Percentiles rank a stretch among this genome's conserved stretches.
phyloP scores from a whole-genome alignment of 35 echinoderm and acorn worm genomes.

The Lytechinus pictus region DNA sequence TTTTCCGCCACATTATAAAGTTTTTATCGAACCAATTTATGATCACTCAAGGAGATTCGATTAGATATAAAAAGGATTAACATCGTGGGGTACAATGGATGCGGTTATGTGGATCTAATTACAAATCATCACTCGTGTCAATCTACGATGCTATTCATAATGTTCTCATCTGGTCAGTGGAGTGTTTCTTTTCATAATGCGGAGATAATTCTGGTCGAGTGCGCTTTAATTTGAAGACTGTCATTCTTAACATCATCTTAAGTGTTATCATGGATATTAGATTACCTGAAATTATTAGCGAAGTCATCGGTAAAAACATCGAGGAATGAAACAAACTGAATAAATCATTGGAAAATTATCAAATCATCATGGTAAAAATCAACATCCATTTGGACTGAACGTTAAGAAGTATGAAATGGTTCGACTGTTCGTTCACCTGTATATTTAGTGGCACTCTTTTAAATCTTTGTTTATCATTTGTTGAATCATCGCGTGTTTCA shows the following conservation, averaged over 20 bases:
- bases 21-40: constrained; percentile 1
- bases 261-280: no score
- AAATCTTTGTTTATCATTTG: background rate
- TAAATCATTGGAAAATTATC: background rate
- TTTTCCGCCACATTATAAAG: background rate
- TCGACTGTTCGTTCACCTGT: background rate
- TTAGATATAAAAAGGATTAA: background rate
- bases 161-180: background rate
- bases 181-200: background rate
- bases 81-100: background rate
- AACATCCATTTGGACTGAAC: background rate
- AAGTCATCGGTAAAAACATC: background rate
- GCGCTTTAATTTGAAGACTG: background rate
- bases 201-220: background rate
- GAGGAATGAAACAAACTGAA: background rate
- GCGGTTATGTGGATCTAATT: background rate
- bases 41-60: background rate
- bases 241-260: background rate
- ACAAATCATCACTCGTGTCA: background rate
- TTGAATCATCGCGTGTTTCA: no score
- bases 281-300: background rate
- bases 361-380: background rate
- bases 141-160: background rate
- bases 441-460: background rate
- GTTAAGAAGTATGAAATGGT: background rate